Conservation (phyloP, 1,140 invertebrate species). For the Bilobella aurantiaca region DNA sequence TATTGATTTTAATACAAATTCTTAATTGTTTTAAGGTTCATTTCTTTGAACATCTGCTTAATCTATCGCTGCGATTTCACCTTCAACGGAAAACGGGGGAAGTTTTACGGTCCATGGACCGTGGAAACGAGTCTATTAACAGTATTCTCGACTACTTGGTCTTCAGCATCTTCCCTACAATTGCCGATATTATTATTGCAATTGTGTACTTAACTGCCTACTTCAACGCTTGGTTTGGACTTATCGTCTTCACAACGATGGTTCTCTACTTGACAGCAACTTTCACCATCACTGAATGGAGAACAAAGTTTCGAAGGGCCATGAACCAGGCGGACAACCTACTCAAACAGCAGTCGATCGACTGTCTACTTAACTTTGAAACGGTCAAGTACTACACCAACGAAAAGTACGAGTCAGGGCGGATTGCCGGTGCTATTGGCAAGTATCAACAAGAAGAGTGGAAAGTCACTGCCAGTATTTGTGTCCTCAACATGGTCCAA, state of each 20-base stretch:
- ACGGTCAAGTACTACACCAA: slow-evolving; percentile 56
- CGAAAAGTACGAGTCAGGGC: slow-evolving; percentile 48
- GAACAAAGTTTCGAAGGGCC: slow-evolving; percentile 44
- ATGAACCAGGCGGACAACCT: slow-evolving; percentile 52
- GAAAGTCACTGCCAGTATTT: slow-evolving; percentile 45
- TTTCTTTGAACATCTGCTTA: slow-evolving; percentile 48
- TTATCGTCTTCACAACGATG: slow-evolving; percentile 54
- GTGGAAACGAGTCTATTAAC: slow-evolving; percentile 52
- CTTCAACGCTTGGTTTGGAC: slow-evolving; percentile 52
- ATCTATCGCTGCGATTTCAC: slow-evolving; percentile 47
- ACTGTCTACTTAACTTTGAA: slow-evolving; percentile 56
- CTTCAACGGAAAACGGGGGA: slow-evolving; percentile 52
- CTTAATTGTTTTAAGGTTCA: slow-evolving; percentile 35
- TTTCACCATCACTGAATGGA: slow-evolving; percentile 33
- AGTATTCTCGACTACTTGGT: slow-evolving; percentile 43
- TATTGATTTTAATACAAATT: not conserved
- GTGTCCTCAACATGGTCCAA: slow-evolving; percentile 47
- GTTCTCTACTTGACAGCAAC: slow-evolving; percentile 44
- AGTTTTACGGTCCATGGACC: slow-evolving; percentile 51
- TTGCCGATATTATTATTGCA: slow-evolving; percentile 53
- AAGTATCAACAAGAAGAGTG: slow-evolving; percentile 47
- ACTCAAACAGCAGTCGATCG: slow-evolving; percentile 47
- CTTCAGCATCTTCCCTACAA: slow-evolving; percentile 49
- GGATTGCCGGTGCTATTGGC: slow-evolving; percentile 45
- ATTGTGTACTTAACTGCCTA: slow-evolving; percentile 49